phyloP scores from a whole-genome alignment of 2,113 vertebrate species.

The Hoplias malabaricus region DNA sequence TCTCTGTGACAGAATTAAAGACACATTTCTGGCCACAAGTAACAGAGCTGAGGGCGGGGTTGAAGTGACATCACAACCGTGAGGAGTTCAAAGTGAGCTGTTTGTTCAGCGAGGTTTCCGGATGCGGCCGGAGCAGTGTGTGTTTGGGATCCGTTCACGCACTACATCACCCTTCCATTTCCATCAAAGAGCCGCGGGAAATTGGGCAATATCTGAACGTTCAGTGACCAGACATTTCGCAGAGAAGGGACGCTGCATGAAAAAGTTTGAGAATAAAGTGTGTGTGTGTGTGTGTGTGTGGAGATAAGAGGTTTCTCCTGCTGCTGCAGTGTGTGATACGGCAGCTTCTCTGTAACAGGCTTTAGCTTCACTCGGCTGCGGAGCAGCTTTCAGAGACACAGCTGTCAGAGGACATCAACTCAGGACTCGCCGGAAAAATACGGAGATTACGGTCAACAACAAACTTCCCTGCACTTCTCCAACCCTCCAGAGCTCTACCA shows the following conservation, averaged over 20 bases:
- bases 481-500: constrained; percentile 2
- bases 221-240: no score
- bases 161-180: neutral
- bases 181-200: neutral
- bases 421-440: constrained; percentile 48
- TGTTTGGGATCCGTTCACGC: no score
- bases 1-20: no score
- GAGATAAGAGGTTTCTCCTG: constrained; percentile 42
- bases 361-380: constrained; percentile 37
- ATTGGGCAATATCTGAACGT: no score
- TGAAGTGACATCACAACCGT: neutral
- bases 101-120: neutral
- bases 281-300: neutral
- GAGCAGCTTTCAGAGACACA: constrained; percentile 43
- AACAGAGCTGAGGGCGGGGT: no score
- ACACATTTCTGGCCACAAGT: no score
- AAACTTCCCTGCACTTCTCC: constrained; percentile 20
- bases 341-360: constrained; percentile 47
- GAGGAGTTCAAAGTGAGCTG: neutral
- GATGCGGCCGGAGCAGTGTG: neutral
- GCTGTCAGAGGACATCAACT: constrained; percentile 52
- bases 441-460: constrained; percentile 49
- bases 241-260: neutral
- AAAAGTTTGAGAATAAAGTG: constrained; percentile 11
- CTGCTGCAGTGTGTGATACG: constrained; percentile 42